phyloP scores from a whole-genome alignment of 1,140 invertebrate genomes.

The Varroa destructor region DNA sequence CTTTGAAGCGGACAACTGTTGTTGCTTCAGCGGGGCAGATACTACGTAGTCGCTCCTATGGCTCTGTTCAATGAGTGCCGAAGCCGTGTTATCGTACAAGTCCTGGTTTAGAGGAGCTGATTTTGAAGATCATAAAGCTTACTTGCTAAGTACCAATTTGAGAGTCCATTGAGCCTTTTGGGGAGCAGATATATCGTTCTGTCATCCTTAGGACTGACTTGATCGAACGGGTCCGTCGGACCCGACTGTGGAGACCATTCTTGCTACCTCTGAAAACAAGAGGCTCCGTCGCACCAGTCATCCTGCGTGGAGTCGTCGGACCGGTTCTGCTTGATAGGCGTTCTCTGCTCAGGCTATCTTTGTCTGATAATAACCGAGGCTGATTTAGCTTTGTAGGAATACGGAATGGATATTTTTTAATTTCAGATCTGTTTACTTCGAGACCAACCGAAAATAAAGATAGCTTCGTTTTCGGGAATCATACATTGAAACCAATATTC shows the following conservation, averaged over 20 bases:
- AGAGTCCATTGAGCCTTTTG: neutral
- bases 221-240: no score
- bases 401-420: neutral
- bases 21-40: conserved; percentile 1
- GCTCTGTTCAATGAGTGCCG: neutral
- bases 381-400: neutral
- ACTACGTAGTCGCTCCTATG: neutral
- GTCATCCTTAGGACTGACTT: no score
- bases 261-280: neutral
- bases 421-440: neutral
- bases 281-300: neutral
- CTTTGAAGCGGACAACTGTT: neutral
- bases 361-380: neutral
- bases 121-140: neutral
- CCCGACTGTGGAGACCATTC: neutral
- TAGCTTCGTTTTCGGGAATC: neutral
- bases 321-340: neutral
- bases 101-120: conserved; percentile 7
- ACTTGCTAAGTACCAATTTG: neutral
- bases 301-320: neutral
- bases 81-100: neutral
- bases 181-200: neutral
- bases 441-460: neutral
- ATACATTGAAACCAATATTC: conserved; percentile 22
- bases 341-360: neutral